phyloP scores from a whole-genome alignment of 2,888 invertebrate species.

The Amphipyra berbera region DNA sequence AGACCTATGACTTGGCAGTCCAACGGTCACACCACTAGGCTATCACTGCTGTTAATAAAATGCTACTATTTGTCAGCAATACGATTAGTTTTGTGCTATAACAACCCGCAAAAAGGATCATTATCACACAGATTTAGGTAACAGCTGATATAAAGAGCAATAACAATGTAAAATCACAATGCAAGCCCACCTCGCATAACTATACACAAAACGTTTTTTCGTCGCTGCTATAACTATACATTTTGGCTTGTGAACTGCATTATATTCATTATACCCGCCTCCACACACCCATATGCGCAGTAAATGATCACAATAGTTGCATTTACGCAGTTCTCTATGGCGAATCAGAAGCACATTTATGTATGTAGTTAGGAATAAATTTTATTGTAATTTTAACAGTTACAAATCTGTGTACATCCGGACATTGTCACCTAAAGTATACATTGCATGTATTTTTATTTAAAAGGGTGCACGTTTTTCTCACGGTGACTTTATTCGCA shows the following conservation, averaged over 20 bases:
- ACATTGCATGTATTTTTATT: background rate
- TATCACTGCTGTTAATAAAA: too few species aligned
- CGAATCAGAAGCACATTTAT: background rate
- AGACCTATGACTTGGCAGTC: too few species aligned
- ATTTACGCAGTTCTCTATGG: background rate
- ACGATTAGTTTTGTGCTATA: too few species aligned
- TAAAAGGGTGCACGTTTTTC: background rate
- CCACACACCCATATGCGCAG: slow-evolving; percentile 19
- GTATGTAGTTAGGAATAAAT: background rate
- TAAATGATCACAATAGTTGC: slow-evolving; percentile 4
- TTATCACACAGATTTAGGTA: too few species aligned
- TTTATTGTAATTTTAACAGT: slow-evolving; percentile 12
- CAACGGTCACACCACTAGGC: too few species aligned
- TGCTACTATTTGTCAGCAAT: too few species aligned
- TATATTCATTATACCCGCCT: background rate
- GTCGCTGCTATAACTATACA: background rate
- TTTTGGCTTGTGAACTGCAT: background rate
- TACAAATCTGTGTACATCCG: slow-evolving; percentile 5
- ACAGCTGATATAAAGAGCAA: too few species aligned
- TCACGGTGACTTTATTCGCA: too few species aligned
- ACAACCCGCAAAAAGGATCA: too few species aligned
- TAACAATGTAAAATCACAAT: too few species aligned
- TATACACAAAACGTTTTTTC: too few species aligned
- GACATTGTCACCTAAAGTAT: background rate
- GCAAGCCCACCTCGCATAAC: background rate